Conservation (phyloP, 2,113 vertebrate species). For the Edolisoma coerulescens region DNA sequence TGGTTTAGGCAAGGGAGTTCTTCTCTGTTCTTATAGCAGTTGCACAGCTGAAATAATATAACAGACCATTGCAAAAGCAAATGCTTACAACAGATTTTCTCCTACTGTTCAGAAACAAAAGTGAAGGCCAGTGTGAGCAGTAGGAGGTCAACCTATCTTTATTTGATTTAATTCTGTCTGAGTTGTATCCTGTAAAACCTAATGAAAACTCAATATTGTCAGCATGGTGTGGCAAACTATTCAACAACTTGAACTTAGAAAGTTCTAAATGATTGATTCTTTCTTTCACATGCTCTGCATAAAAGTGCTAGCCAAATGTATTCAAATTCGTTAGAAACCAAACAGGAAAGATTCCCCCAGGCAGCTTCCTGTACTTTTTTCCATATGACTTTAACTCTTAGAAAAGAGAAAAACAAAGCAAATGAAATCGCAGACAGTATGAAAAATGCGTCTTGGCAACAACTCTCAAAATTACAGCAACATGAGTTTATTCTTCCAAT, state of each 20-base stretch:
- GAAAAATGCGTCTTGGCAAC: neutral
- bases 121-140: neutral
- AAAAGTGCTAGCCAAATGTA: neutral
- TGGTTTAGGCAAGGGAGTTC: neutral
- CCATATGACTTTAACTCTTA: neutral
- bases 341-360: neutral
- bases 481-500: neutral
- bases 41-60: slow-evolving; percentile 11
- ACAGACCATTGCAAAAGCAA: neutral
- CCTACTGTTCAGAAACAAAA: slow-evolving; percentile 18
- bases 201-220: slow-evolving; percentile 56
- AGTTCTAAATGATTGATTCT: neutral
- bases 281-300: neutral
- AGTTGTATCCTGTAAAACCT: slow-evolving; percentile 24
- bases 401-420: neutral
- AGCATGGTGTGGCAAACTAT: slow-evolving; percentile 19
- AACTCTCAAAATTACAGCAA: neutral
- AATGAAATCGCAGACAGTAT: neutral
- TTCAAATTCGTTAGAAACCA: neutral
- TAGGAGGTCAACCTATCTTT: slow-evolving; percentile 19
- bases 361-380: neutral
- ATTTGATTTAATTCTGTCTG: slow-evolving; percentile 46
- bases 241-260: slow-evolving; percentile 2
- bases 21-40: neutral
- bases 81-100: slow-evolving; percentile 35